Evolutionary conservation across 2,888 invertebrate species (phyloP).

Genomic region (Amorpha juglandis): DNA sequence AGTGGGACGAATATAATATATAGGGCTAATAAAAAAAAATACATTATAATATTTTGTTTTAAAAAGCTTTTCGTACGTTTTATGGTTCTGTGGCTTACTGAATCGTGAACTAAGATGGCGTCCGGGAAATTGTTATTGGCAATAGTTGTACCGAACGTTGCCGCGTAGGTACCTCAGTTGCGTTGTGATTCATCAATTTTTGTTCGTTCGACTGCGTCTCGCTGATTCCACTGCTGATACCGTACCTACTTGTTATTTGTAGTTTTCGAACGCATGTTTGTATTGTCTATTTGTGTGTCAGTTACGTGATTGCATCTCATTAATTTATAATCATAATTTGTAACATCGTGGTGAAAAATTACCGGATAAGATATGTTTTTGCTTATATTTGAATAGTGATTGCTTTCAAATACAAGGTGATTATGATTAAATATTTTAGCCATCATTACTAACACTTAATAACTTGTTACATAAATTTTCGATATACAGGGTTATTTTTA

Average conservation of each 20-base stretch:
- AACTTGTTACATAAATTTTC: too few species aligned
- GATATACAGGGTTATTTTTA: too few species aligned
- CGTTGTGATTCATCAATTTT: conserved; percentile 66
- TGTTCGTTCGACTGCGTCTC: conserved; percentile 53
- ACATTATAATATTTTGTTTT: too few species aligned
- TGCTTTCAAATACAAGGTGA: background rate
- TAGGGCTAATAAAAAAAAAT: too few species aligned
- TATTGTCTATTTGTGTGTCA: conserved; percentile 51
- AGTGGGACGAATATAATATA: too few species aligned
- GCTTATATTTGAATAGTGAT: too few species aligned
- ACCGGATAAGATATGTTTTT: background rate
- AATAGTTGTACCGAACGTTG: conserved; percentile 47
- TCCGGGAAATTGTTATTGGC: conserved; percentile 68
- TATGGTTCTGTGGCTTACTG: conserved; percentile 50
- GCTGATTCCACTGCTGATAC: conserved; percentile 45
- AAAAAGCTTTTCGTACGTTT: conserved; percentile 15
- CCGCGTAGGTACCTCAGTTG: conserved; percentile 21
- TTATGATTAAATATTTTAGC: background rate
- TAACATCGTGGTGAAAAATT: conserved; percentile 23
- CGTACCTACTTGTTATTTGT: conserved; percentile 35
- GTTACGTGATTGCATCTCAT: conserved; percentile 35
- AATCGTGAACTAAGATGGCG: conserved; percentile 70
- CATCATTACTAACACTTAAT: too few species aligned
- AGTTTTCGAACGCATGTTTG: conserved; percentile 41
- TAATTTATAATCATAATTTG: conserved; percentile 33